Conservation (phyloP, 2,113 vertebrate species). For the Cryptomyrus ogoouensis region DNA sequence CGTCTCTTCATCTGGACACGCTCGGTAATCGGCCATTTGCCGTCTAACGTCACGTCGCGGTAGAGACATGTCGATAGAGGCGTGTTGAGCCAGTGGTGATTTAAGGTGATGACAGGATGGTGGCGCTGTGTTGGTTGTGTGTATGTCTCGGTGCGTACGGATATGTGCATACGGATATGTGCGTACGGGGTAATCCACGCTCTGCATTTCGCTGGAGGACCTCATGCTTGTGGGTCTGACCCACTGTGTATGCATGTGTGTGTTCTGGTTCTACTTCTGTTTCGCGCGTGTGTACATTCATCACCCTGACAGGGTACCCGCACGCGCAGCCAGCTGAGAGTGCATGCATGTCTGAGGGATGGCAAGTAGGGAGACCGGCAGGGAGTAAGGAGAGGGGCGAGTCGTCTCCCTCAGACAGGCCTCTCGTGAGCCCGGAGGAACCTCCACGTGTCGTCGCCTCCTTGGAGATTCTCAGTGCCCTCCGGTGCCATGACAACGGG, state of each 20-base stretch:
- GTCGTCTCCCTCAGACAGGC: neutral
- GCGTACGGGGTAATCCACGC: neutral
- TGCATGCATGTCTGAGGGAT: neutral
- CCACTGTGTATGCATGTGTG: neutral
- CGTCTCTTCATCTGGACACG: neutral
- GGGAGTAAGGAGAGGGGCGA: neutral
- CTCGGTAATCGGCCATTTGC: neutral
- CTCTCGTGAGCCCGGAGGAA: neutral
- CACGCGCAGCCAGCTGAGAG: neutral
- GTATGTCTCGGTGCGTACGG: neutral
- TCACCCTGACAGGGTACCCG: neutral
- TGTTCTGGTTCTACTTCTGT: neutral
- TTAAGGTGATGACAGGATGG: neutral
- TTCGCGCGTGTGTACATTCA: neutral
- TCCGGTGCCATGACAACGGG: slow-evolving; percentile 17
- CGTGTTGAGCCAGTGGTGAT: neutral
- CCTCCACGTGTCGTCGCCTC: neutral
- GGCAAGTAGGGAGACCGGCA: neutral
- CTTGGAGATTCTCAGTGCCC: neutral
- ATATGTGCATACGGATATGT: neutral
- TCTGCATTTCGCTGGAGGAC: neutral
- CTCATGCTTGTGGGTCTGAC: neutral
- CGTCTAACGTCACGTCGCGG: too few species aligned
- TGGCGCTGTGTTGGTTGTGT: neutral
- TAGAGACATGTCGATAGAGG: neutral